Evolutionary conservation across 2,797 vertebrate species (phyloP).

Genomic region (Mico argentatus): DNA sequence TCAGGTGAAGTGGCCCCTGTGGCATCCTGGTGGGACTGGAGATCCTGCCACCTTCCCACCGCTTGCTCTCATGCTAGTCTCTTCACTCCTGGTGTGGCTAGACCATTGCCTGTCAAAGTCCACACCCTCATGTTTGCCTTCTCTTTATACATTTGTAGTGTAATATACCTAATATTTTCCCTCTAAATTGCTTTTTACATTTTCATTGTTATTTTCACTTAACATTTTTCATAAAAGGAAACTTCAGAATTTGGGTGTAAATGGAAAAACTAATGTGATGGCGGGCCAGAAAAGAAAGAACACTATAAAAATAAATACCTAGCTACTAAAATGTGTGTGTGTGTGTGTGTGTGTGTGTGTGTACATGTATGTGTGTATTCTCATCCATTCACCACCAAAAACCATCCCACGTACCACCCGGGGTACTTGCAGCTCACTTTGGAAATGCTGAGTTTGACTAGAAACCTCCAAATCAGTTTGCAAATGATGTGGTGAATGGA

Average conservation of each 20-base stretch:
- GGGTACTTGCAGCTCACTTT: not conserved
- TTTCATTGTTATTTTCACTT: not conserved
- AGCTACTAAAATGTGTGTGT: not conserved
- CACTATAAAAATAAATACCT: not conserved
- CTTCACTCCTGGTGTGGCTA: rapidly evolving
- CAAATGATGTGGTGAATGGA: not conserved
- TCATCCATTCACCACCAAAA: not conserved
- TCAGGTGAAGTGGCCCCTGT: not conserved
- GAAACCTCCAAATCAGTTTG: slow-evolving; percentile 37
- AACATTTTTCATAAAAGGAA: not conserved
- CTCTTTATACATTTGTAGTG: not conserved
- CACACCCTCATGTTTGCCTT: not conserved
- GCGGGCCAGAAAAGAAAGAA: not conserved
- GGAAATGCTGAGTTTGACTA: slow-evolving; percentile 14
- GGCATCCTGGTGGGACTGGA: not conserved
- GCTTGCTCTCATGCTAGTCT: not conserved
- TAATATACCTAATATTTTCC: not conserved
- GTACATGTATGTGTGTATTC: too few relatives aligned
- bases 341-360: rapidly evolving
- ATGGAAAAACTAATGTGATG: not conserved
- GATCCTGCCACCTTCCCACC: rapidly evolving
- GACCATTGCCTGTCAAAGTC: not conserved
- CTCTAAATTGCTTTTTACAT: not conserved
- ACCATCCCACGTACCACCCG: not conserved
- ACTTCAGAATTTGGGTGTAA: not conserved